Evolutionary conservation across 2,888 invertebrate species (phyloP), one percentile per base, ranked within the genome.

Genomic region (Drosophila melanosoma): DNA sequence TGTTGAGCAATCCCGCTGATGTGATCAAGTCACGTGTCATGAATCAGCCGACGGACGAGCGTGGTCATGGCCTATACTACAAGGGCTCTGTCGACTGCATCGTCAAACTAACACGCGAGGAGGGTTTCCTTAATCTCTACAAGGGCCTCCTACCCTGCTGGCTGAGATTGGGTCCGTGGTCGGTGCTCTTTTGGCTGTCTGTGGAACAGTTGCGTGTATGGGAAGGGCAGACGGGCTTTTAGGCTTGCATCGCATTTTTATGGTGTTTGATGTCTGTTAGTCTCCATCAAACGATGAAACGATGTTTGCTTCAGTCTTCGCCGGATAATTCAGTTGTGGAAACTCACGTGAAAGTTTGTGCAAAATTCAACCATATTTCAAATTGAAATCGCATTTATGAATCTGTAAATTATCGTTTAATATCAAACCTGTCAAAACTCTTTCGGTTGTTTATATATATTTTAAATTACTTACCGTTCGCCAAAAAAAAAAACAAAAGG

Each of bases 161-260:
- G 97, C 95, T 98, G 90, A 94, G 98, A 69, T 95, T 98, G 94
- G 98, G 98, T 0, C 98, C 98, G 0, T 98, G 98, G 98, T 98
- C 98, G 0, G 94, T 98, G 10, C 96, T 97, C 38, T 98, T 98
- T 93, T 98, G 98, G 98, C 93, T 98, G 70, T 96, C 96, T 0
- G 97, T 97, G 89, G 98, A 98, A 92, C 96, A 97, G 92, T 95
- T 98, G 52, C 94, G 95, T 92, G 90, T 94, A 40, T 91, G 94
- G 64, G 93, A 95, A 63, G 95, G 95, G 4, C 95, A 95, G 48
- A 65, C 66, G 1, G 85, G 87, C 4, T 90, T 91, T 49, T 90
- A 75, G 61, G 20, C 8, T 23, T 53, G 15, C n/a, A 4, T 26
- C 5, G 17, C 0, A 10, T 2, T 35, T 54, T 1, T 12, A 12